Conservation (phyloP, 2,797 vertebrate genomes). For the Cygnus olor region DNA sequence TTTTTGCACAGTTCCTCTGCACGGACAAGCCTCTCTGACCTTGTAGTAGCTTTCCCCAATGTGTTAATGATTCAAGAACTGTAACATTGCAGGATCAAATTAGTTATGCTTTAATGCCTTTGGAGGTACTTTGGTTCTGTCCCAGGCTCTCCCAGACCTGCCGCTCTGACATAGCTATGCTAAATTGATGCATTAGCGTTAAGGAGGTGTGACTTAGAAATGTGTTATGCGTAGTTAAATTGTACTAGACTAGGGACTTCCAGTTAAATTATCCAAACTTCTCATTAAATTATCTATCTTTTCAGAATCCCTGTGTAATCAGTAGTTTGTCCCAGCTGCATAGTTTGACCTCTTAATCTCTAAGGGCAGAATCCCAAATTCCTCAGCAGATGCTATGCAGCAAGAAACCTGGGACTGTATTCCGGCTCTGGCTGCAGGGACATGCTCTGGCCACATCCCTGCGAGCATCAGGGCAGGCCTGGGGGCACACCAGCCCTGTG, state of each 20-base stretch:
- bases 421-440: fast-evolving
- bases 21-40: not conserved
- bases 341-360: not conserved
- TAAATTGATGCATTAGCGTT: not conserved
- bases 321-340: not conserved
- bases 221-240: not conserved
- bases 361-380: not conserved
- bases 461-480: not conserved
- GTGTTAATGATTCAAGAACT: conserved; percentile 55
- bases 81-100: conserved; percentile 23
- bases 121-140: not conserved
- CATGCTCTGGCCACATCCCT: fast-evolving
- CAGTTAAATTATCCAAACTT: not conserved
- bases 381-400: not conserved
- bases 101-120: conserved; percentile 38
- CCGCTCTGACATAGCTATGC: not conserved
- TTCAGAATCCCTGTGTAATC: fast-evolving
- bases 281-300: not conserved
- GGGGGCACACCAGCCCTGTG: not conserved
- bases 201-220: not conserved
- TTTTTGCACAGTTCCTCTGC: not conserved
- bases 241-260: not conserved
- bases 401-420: not conserved
- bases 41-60: not conserved
- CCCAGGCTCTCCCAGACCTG: not conserved